These are phyloP conservation scores for Drosophila repleta DNA, from an alignment of 1,140 invertebrate species.

Conservation along the genomic window DNA sequence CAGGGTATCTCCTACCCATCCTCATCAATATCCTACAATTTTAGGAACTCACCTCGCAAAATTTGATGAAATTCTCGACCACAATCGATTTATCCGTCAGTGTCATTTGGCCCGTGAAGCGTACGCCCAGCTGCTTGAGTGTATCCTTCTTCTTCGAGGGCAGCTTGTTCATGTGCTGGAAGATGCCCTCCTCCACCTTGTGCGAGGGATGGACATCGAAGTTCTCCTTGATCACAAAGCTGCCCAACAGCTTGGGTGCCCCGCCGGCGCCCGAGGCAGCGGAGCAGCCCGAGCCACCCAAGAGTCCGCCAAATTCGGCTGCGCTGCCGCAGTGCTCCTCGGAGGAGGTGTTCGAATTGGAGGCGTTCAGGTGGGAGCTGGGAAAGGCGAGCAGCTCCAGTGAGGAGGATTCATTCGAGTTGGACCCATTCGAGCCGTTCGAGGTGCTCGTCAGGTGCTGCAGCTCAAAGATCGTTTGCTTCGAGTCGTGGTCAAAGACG, in stretches of 20 bases:
- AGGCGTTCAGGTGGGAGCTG: constrained; percentile 78
- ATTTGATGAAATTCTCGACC: constrained; percentile 82
- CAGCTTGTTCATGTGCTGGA: constrained; percentile 83
- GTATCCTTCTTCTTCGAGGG: constrained; percentile 82
- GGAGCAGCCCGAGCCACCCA: constrained; percentile 64
- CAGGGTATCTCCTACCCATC: too few relatives aligned
- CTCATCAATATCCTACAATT: too few relatives aligned
- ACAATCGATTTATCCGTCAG: constrained; percentile 83
- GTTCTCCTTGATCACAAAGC: constrained; percentile 81
- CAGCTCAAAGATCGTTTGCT: constrained; percentile 79
- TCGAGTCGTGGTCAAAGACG: constrained; percentile 82
- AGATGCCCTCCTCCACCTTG: constrained; percentile 83
- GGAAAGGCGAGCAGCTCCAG: constrained; percentile 75
- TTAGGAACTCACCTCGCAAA: constrained; percentile 73
- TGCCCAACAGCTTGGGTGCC: constrained; percentile 70
- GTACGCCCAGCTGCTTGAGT: constrained; percentile 77
- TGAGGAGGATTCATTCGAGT: constrained; percentile 76
- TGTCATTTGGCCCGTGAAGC: constrained; percentile 83
- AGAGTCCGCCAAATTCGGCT: constrained; percentile 66
- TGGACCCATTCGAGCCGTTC: constrained; percentile 67
- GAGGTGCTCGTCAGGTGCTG: constrained; percentile 67
- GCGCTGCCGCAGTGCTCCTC: constrained; percentile 74
- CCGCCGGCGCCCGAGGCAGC: constrained; percentile 32
- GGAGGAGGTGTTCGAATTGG: constrained; percentile 81
- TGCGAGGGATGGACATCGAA: constrained; percentile 82